Evolutionary conservation across 2,888 invertebrate genomes (phyloP).

Genomic region (Aphrophora alni): DNA sequence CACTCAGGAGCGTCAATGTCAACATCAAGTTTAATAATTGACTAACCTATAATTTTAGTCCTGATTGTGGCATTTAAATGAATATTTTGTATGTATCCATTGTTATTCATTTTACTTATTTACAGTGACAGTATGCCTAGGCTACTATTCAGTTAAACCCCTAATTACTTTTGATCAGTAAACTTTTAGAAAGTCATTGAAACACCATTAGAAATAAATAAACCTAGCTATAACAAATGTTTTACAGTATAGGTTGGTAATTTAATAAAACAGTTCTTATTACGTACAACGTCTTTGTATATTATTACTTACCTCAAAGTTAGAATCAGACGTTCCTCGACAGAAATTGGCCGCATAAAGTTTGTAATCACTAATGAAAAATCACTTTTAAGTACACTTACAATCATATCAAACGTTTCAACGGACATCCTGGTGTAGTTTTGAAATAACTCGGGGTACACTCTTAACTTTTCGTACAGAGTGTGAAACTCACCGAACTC

Average conservation of each 20-base stretch:
- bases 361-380: slow-evolving; percentile 14
- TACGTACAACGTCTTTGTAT: background rate
- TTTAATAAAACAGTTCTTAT: background rate
- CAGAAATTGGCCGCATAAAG: slow-evolving; percentile 21
- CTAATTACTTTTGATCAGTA: background rate
- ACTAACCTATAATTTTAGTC: background rate
- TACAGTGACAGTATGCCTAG: background rate
- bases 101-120: background rate
- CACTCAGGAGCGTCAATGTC: background rate
- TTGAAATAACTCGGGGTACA: too few species aligned
- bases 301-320: slow-evolving; percentile 13
- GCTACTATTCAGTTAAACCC: background rate
- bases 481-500: too few species aligned
- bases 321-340: slow-evolving; percentile 10
- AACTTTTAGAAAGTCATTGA: background rate
- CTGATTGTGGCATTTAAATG: background rate
- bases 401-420: too few species aligned
- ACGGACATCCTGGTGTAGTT: too few species aligned
- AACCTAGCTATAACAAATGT: too few species aligned
- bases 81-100: background rate
- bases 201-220: background rate
- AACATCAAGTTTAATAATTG: background rate
- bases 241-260: too few species aligned
- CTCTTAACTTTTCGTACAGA: too few species aligned
- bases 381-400: background rate